phyloP scores from a whole-genome alignment of 2,888 invertebrate species.

The Pseudococcus jackbeardsleyi region DNA sequence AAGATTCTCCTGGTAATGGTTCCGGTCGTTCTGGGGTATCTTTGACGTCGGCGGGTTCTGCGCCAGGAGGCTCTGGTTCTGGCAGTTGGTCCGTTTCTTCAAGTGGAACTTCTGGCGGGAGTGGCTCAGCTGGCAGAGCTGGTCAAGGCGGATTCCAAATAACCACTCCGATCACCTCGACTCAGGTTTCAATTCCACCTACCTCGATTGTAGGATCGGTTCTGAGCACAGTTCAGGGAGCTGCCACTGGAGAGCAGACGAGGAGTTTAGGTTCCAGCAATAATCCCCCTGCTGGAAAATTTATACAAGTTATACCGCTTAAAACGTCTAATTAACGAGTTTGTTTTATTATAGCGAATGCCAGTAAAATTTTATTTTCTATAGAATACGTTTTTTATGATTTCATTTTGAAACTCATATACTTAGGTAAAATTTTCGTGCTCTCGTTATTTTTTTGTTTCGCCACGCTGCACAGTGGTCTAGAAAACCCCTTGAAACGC shows the following conservation, averaged over 20 bases:
- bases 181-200: neutral
- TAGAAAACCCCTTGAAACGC: no score
- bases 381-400: neutral
- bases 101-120: neutral
- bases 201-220: neutral
- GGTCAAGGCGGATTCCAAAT: neutral
- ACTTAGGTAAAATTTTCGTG: no score
- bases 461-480: no score
- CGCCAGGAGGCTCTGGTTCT: neutral
- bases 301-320: conserved; percentile 12
- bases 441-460: no score
- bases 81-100: neutral
- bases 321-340: neutral
- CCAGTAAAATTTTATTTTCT: neutral
- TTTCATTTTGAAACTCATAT: no score
- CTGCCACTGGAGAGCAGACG: neutral
- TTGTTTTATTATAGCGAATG: neutral
- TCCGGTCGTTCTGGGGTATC: neutral
- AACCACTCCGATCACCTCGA: neutral
- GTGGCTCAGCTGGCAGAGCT: neutral
- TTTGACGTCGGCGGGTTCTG: neutral
- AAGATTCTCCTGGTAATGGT: neutral
- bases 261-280: neutral
- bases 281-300: neutral
- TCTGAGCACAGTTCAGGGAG: neutral